A percentile compares a stretch with the other conserved stretches of the same genome.
Evolutionary conservation across 2,888 invertebrate genomes (phyloP).

Genomic region (Caenorhabditis sp.): DNA sequence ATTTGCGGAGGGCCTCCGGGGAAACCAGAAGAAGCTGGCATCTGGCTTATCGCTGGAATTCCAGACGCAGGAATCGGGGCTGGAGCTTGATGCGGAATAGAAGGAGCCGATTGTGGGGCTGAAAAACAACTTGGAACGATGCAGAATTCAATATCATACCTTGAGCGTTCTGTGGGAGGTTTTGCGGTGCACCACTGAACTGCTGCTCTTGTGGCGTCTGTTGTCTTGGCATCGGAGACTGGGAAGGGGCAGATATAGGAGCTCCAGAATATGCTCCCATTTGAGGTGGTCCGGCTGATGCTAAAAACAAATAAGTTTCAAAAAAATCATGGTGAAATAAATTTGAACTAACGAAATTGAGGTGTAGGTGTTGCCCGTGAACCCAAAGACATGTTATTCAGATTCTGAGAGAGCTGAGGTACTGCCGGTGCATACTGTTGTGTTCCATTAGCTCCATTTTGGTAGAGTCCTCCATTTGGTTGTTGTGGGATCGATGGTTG

Average conservation of each 20-base stretch:
- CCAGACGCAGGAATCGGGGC: background rate
- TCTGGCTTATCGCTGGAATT: background rate
- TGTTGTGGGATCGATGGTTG: conserved; percentile 33
- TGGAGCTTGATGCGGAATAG: conserved; percentile 21
- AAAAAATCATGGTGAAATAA: background rate
- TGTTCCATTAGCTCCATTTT: conserved; percentile 41
- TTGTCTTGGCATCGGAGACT: conserved; percentile 13
- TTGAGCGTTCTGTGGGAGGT: conserved; percentile 6
- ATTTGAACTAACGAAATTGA: background rate
- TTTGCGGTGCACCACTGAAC: conserved; percentile 16
- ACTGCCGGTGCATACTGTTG: conserved; percentile 20
- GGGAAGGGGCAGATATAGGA: background rate
- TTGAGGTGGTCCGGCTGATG: conserved; percentile 2
- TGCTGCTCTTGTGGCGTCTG: conserved; percentile 21
- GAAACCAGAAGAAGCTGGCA: background rate
- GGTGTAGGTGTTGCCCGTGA: conserved; percentile 29
- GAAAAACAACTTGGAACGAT: background rate
- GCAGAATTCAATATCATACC: background rate
- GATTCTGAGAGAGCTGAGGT: conserved; percentile 32
- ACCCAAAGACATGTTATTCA: conserved; percentile 29
- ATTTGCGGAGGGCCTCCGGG: background rate
- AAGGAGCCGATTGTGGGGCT: background rate
- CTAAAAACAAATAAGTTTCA: background rate
- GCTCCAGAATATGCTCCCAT: conserved; percentile 15
- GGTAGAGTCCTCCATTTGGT: conserved; percentile 21